Percentiles rank a stretch among this genome's conserved stretches.
Conservation (phyloP, 2,113 vertebrate genomes). For the Gymnogyps californianus region DNA sequence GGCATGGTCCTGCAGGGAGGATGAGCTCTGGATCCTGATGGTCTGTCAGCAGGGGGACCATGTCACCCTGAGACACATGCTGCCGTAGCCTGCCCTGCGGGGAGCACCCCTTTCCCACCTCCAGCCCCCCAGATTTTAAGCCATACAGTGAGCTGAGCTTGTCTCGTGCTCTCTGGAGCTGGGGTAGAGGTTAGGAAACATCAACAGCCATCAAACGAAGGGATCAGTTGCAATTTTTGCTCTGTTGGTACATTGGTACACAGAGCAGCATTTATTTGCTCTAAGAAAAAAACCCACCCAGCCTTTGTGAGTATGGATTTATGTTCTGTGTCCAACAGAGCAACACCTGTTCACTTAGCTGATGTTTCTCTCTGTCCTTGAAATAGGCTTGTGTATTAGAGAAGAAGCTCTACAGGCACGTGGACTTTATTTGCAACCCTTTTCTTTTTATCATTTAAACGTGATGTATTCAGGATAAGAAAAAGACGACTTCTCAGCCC, state of each 20-base stretch:
- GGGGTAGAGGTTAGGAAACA: background rate
- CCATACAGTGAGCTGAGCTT: background rate
- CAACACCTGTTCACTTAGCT: conserved; percentile 41
- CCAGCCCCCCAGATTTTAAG: background rate
- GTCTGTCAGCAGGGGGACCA: background rate
- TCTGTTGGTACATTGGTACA: background rate
- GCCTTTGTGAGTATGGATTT: conserved; percentile 5
- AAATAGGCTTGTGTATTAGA: background rate
- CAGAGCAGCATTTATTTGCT: conserved; percentile 16
- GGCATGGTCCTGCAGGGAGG: background rate
- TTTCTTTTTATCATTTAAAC: background rate
- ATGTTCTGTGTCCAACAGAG: background rate
- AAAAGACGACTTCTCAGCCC: background rate
- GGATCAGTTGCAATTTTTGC: background rate
- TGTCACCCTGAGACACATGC: fast-evolving
- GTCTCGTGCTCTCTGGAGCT: background rate
- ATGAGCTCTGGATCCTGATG: background rate
- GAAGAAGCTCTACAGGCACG: background rate
- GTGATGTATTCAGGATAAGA: background rate
- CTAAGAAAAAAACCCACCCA: background rate
- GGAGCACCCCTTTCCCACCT: background rate
- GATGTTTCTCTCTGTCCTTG: conserved; percentile 16
- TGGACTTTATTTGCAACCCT: background rate
- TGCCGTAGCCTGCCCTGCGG: background rate
- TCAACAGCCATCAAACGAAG: background rate